Base-by-base conservation (phyloP, 2,888 invertebrate species). In the Panzeria rudis region DNA sequence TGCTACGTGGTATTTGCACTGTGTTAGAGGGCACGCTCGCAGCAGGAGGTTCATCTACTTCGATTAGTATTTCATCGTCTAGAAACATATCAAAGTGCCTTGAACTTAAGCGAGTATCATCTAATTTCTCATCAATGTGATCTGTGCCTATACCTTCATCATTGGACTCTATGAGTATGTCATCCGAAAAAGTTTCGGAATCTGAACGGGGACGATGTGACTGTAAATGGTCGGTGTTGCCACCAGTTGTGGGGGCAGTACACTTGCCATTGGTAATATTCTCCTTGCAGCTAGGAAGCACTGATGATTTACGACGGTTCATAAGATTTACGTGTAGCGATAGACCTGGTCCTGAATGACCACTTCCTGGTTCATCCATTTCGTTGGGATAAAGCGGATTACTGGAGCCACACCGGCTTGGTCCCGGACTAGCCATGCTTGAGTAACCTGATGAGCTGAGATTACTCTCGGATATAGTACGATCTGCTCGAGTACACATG, bases 371-470 rank as follows among this genome's bases (percentile, higher is more conserved):
- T 88, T 96, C 96, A 89, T 96, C 96, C 94, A 95, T 95, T 93
- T 96, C 96, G 13, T 95, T 95, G 1, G 95, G 95, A 90, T 95
- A 96, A 3, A 97, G 91, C 0, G 96, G 96, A 91, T 96, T 97
- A 89, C 95, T 96, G 0, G 96, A 97, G 7, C 96, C 96, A 90
- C 97, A 97, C 84, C 97, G 93, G 0, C 96, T 96, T 5, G 96
- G 96, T 0, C 96, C 96, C 0, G 97, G 97, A 92, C 96, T 96
- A 0, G 97, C 96, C 95, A 97, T 96, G 3, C 96, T 97, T 86
- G 96, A 96, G 91, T 97, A 97, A 9, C 97, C 97, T 0, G 96
- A 97, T 9, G 97, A 96, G 86, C 96, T 96, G 52, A 97, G 93
- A 91, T 97, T 97, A 2, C 96, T 96, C 92, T 97, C 96, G 0